Evolutionary conservation across 1,140 invertebrate genomes (phyloP).

Genomic region (Papilio glaucus): DNA sequence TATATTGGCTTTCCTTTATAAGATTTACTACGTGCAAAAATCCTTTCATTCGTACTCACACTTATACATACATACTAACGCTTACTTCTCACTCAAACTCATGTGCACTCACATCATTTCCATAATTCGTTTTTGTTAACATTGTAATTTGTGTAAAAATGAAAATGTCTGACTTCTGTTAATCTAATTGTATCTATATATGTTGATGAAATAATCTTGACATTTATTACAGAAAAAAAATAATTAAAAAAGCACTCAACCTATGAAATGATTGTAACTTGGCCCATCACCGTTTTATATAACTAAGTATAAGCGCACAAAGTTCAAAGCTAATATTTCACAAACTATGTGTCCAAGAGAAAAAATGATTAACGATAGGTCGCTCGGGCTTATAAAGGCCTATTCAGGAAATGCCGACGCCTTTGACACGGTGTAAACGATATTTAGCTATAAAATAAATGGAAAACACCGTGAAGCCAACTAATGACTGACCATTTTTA

Average conservation of each 20-base stretch:
- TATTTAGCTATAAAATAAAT: conserved; percentile 17
- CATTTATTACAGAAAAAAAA: too few species aligned
- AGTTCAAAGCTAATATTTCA: not conserved
- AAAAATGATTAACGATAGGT: conserved; percentile 15
- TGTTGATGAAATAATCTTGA: too few species aligned
- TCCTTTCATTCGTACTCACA: too few species aligned
- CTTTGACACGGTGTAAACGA: not conserved
- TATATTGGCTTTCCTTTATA: too few species aligned
- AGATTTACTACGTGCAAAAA: too few species aligned
- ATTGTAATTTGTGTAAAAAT: too few species aligned
- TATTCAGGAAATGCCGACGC: conserved; percentile 10
- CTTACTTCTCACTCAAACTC: too few species aligned
- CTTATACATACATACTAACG: too few species aligned
- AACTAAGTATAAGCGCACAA: not conserved
- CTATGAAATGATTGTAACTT: not conserved
- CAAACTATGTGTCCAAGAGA: not conserved
- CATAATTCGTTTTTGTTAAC: too few species aligned
- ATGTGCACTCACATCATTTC: too few species aligned
- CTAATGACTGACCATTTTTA: conserved; percentile 20
- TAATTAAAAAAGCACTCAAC: not conserved
- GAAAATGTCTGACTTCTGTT: too few species aligned
- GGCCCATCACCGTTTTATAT: not conserved
- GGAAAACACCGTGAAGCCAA: not conserved
- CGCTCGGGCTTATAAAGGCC: not conserved
- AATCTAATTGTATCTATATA: too few species aligned